Evolutionary conservation across 2,797 vertebrate genomes (phyloP).

Genomic region (Vipera ursinii): DNA sequence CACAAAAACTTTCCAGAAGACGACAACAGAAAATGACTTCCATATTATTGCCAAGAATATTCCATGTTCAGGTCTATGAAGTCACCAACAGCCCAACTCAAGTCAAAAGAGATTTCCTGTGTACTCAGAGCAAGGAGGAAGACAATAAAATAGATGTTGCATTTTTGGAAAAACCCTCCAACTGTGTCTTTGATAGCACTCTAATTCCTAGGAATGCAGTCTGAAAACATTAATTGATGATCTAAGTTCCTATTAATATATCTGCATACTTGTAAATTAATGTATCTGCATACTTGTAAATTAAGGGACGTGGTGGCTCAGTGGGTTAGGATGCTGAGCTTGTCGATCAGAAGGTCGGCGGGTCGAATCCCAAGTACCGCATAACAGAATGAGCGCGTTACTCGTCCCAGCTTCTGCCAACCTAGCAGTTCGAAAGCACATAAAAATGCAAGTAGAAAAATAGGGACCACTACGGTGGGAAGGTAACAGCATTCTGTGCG

Average conservation of each 20-base stretch:
- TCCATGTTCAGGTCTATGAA: not conserved
- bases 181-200: not conserved
- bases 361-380: too few species aligned
- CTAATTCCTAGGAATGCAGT: not conserved
- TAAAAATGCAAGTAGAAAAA: too few species aligned
- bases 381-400: too few species aligned
- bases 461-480: too few species aligned
- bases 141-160: not conserved
- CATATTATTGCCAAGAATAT: not conserved
- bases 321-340: too few species aligned
- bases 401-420: too few species aligned
- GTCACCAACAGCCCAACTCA: not conserved
- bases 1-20: not conserved
- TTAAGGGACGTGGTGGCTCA: too few species aligned
- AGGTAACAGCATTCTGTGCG: too few species aligned
- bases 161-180: not conserved
- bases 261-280: not conserved
- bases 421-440: too few species aligned
- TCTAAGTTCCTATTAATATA: not conserved
- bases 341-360: too few species aligned
- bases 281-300: too few species aligned
- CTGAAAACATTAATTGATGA: not conserved
- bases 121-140: not conserved
- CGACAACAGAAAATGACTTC: not conserved
- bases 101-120: not conserved